phyloP scores from a whole-genome alignment of 2,113 vertebrate species.

The Parus major region DNA sequence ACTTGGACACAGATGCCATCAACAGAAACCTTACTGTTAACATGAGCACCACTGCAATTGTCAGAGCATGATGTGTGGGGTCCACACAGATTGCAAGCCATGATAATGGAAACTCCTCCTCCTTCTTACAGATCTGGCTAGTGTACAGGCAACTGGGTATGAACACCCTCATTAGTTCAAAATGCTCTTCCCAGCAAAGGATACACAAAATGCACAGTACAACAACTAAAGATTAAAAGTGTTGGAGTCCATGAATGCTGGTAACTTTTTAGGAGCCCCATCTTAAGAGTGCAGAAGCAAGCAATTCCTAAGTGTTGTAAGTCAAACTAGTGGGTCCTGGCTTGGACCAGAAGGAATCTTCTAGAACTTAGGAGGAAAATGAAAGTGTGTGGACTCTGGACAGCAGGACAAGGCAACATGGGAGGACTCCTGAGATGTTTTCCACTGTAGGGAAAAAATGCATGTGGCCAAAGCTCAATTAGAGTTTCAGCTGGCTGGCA shows the following conservation, averaged over 20 bases:
- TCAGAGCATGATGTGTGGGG: not conserved
- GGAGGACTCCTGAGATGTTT: not conserved
- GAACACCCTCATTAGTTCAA: not conserved
- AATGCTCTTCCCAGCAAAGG: not conserved
- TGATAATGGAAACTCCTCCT: not conserved
- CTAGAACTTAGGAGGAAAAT: not conserved
- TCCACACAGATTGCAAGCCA: not conserved
- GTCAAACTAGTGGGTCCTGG: not conserved
- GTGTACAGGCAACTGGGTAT: fast-evolving
- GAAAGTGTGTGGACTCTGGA: not conserved
- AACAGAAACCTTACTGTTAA: not conserved
- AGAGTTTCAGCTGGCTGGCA: not conserved
- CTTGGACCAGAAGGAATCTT: not conserved
- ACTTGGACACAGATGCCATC: fast-evolving
- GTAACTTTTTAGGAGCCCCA: not conserved
- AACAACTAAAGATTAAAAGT: not conserved
- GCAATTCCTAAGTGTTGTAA: not conserved
- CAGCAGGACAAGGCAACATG: not conserved
- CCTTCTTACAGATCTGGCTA: not conserved
- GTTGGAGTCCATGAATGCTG: not conserved
- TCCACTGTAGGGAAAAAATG: not conserved
- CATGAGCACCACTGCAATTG: not conserved
- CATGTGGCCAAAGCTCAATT: not conserved
- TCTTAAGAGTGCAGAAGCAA: not conserved
- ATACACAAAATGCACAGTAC: fast-evolving